Evolutionary conservation across 1,140 invertebrate species (phyloP), one percentile per base, ranked within the genome.

Genomic region (Campoletis sonorensis): DNA sequence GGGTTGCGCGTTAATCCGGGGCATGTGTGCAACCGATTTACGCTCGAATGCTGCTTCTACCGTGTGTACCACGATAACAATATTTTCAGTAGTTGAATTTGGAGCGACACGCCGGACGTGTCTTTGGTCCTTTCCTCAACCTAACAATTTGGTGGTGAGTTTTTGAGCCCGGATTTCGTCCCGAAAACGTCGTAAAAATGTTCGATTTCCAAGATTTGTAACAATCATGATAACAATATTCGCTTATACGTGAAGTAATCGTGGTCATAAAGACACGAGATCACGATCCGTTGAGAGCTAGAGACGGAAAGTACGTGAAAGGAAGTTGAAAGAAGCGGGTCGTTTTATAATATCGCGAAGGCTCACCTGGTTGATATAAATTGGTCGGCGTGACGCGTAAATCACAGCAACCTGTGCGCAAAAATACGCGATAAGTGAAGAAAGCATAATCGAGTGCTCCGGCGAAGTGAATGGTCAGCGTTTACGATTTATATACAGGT

Each of bases 301-400:
- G 27, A 37, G 3, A 37, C 13, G 33, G 30, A 30, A 33, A 33
- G 30, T 8, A 33, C 30, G 26, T 27, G 67, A 70, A 70, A 70
- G 15, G 27, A 70, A 30, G 30, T 27, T 7, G 27, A 64, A 21
- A 70, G 67, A 33, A 26, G 4, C 61, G 23, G n/a, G n/a, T 18
- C 27, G 30, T 70, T 70, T n/a, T n/a, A n/a, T n/a, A n/a, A n/a
- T 70, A 70, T 33, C 37, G 8, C n/a, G 27, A 30, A 70, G 27
- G 30, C 30, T 70, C 67, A 70, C 67, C 67, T 70, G 67, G 67
- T 27, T 70, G 67, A 70, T 70, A 33, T 70, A 70, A 70, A 70
- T 70, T 27, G 67, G 15, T 13, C 67, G 15, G 67, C 30, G 67
- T 70, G 67, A 70, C 67, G 67, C 27, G 67, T 70, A 70, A 70